Evolutionary conservation across 2,888 invertebrate genomes (phyloP).

Genomic region (Protula sp.): DNA sequence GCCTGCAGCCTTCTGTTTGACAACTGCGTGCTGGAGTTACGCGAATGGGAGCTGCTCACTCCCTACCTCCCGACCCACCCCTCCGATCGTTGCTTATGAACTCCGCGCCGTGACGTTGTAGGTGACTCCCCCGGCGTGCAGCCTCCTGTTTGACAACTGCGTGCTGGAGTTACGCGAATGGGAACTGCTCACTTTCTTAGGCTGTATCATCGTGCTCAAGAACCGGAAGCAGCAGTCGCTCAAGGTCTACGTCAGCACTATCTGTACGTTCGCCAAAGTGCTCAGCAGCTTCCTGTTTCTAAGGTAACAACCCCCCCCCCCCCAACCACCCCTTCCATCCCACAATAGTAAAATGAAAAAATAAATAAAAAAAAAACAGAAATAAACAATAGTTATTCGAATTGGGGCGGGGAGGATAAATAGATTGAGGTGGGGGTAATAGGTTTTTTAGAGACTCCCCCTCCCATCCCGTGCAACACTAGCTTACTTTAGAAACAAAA

Average conservation of each 20-base stretch:
- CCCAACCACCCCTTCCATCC: too few relatives aligned
- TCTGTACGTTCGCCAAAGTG: conserved; percentile 91
- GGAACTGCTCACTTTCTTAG: conserved; percentile 90
- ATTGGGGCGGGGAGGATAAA: too few relatives aligned
- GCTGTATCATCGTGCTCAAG: conserved; percentile 89
- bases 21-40: conserved; percentile 47
- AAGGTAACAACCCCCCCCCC: conserved; percentile 4
- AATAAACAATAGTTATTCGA: too few relatives aligned
- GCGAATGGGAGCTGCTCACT: conserved; percentile 93
- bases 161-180: conserved; percentile 67
- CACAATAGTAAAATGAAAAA: too few relatives aligned
- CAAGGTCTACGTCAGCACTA: conserved; percentile 85
- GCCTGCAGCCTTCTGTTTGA: conserved; percentile 34
- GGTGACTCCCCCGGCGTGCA: conserved; percentile 31
- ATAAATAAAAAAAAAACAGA: too few relatives aligned
- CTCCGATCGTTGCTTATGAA: too few relatives aligned
- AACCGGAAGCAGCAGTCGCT: conserved; percentile 68
- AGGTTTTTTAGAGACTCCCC: too few relatives aligned
- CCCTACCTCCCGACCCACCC: too few relatives aligned
- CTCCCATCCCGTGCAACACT: too few relatives aligned
- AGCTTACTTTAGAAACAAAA: too few relatives aligned
- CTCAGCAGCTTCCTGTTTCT: conserved; percentile 90
- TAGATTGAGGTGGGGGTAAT: too few relatives aligned
- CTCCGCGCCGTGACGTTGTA: too few relatives aligned
- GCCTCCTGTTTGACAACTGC: conserved; percentile 35